phyloP scores from a whole-genome alignment of 2,113 vertebrate genomes.

The Coregonus clupeaformis region DNA sequence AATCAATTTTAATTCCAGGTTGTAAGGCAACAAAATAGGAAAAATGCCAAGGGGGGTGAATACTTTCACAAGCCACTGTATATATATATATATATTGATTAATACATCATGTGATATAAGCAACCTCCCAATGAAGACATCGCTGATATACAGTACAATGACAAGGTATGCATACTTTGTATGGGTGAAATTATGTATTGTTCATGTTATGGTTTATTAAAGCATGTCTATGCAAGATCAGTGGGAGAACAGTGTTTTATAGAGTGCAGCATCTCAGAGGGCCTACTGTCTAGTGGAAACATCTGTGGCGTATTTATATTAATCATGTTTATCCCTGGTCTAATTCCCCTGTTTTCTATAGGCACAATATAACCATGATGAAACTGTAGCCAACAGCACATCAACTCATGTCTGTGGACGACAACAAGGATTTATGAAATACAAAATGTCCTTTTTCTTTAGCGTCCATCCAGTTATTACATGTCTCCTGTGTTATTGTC shows the following conservation, averaged over 20 bases:
- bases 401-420: neutral
- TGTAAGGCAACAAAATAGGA: too few relatives aligned
- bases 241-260: neutral
- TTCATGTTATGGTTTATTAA: neutral
- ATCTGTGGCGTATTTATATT: neutral
- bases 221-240: neutral
- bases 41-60: too few relatives aligned
- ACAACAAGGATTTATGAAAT: neutral
- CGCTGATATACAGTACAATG: too few relatives aligned
- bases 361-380: neutral
- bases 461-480: neutral
- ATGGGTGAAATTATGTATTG: neutral
- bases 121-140: too few relatives aligned
- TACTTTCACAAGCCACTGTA: too few relatives aligned
- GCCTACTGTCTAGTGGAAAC: neutral
- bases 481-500: neutral
- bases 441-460: neutral
- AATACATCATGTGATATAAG: too few relatives aligned
- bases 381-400: neutral
- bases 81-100: too few relatives aligned
- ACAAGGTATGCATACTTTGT: too few relatives aligned
- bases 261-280: neutral
- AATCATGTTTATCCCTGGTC: constrained; percentile 4
- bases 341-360: neutral
- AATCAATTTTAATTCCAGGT: too few relatives aligned